Conservation (phyloP, 2,113 vertebrate genomes). For the Saguinus imperator region DNA sequence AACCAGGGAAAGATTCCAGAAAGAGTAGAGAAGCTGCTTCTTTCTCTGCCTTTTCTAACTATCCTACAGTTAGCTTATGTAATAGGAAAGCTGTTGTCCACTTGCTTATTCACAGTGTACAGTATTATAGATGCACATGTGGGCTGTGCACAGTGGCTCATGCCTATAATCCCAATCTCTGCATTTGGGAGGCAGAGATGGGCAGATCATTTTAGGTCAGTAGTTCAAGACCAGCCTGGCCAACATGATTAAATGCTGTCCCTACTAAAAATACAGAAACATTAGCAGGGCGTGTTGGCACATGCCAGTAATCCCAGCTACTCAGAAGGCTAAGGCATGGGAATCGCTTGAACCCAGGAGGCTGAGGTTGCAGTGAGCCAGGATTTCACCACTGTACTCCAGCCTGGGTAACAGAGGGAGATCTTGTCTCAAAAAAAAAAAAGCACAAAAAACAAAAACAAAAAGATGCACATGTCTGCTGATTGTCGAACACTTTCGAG, state of each 20-base stretch:
- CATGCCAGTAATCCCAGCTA: not conserved
- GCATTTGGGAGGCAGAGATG: too few species aligned
- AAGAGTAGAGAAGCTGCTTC: too few species aligned
- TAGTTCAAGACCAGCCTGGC: not conserved
- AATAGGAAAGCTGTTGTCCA: too few species aligned
- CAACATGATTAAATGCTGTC: not conserved
- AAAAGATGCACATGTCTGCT: not conserved
- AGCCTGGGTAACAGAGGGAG: not conserved
- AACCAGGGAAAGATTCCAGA: too few species aligned
- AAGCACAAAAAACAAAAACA: not conserved
- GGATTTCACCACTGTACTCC: not conserved
- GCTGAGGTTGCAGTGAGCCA: not conserved
- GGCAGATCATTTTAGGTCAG: too few species aligned
- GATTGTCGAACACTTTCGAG: not conserved
- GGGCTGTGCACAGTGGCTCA: too few species aligned
- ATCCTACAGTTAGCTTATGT: too few species aligned
- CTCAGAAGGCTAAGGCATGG: not conserved
- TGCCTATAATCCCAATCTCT: too few species aligned
- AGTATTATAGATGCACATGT: too few species aligned
- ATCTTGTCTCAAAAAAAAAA: not conserved
- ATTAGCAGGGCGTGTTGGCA: not conserved
- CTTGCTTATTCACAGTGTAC: too few species aligned
- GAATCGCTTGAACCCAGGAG: not conserved
- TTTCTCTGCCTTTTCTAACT: too few species aligned
- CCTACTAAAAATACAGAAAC: not conserved